phyloP scores from a whole-genome alignment of 1,140 invertebrate genomes.

The Chelonus insularis region DNA sequence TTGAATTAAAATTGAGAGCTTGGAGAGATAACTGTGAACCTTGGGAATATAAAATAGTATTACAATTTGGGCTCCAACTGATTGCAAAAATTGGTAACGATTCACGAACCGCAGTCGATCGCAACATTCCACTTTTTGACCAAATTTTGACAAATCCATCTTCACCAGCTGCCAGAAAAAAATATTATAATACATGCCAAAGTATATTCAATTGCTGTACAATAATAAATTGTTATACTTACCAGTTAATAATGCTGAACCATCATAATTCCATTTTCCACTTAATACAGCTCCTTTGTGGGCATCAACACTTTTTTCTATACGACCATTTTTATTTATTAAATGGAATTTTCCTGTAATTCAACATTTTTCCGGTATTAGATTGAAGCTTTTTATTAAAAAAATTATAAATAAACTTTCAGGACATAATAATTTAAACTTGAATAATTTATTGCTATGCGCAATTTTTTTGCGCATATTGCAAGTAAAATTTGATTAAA shows the following conservation, averaged over 20 bases:
- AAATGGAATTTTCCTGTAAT: too few species aligned
- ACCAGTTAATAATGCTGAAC: slow-evolving; percentile 87
- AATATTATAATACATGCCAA: background rate
- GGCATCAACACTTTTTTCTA: slow-evolving; percentile 91
- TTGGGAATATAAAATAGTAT: slow-evolving; percentile 82
- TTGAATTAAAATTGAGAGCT: slow-evolving; percentile 85
- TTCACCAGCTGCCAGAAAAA: slow-evolving; percentile 75
- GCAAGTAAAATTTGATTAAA: too few species aligned
- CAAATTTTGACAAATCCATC: slow-evolving; percentile 96
- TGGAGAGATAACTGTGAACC: slow-evolving; percentile 86
- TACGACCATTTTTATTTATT: slow-evolving; percentile 82
- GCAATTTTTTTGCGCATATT: too few species aligned
- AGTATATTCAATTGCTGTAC: background rate
- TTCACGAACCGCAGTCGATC: slow-evolving; percentile 85
- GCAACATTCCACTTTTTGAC: slow-evolving; percentile 93
- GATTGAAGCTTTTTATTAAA: too few species aligned
- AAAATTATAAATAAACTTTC: too few species aligned
- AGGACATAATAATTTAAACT: too few species aligned
- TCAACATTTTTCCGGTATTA: too few species aligned
- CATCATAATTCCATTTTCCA: slow-evolving; percentile 91
- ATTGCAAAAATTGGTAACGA: slow-evolving; percentile 79
- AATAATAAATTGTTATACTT: slow-evolving; percentile 6
- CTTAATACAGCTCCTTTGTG: slow-evolving; percentile 89
- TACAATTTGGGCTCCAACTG: slow-evolving; percentile 86
- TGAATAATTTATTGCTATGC: too few species aligned